Base-by-base conservation (phyloP, 2,888 invertebrate genomes). In the Eulithis testata region DNA sequence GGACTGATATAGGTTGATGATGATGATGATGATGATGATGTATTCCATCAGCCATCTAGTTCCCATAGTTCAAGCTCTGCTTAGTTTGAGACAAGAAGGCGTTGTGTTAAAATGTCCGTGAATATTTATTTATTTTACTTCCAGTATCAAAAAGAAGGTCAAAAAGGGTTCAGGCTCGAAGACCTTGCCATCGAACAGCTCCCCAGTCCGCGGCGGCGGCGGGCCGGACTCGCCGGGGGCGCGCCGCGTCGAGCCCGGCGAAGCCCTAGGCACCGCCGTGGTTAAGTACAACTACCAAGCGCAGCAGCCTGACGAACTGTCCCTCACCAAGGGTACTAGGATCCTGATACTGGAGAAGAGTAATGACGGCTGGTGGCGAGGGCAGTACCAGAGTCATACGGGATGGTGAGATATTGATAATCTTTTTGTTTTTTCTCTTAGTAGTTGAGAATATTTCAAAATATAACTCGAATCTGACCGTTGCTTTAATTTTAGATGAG, bases 361-460 rank as follows among this genome's bases (percentile, higher is more conserved):
- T 80, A 98, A 98, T 76, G 99, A 99, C 90, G 99, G 98, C 69
- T 99, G 99, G 99, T 99, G 99, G 99, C 95, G 99, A 81, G 99
- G 99, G 58, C 97, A 97, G 91, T 93, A 91, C 72, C 92, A 94
- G 90, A 87, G 91, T 66, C 93, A 94, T 83, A 84, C 93, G 75
- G 88, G 95, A 76, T 89, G 95, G 95, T 93, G 79, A 82, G 93
- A 0, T 2, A 45, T 31, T 31, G 11, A 40, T 11, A 40, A 2
- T 21, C 9, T 8, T 8, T 40, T 40, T 3, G 40, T 40, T 40
- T 8, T 11, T 40, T 2, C 0, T 40, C 0, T 5, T 31, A 31
- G 31, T 31, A 40, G 40, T n/a, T n/a, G n/a, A n/a, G n/a, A n/a
- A n/a, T n/a, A n/a, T n/a, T n/a, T n/a, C n/a, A n/a, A n/a, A n/a